A percentile compares a stretch with the other conserved stretches of the same genome.
phyloP scores from a whole-genome alignment of 2,797 vertebrate species.

The Pachyuromys duprasi region DNA sequence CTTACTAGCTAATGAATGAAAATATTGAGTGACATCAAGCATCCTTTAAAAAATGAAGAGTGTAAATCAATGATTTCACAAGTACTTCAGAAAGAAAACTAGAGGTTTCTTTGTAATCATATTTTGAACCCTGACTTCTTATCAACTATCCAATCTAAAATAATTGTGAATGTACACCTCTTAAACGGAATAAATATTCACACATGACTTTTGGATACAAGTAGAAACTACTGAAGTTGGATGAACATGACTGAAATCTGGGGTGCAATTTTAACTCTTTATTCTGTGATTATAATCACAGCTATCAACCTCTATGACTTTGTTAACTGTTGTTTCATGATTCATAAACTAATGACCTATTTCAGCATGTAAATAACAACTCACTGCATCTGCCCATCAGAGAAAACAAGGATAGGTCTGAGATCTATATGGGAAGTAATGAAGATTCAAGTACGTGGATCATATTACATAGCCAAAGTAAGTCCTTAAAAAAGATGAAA shows the following conservation, averaged over 20 bases:
- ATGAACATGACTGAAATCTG: background rate
- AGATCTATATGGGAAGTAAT: background rate
- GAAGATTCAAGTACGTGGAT: background rate
- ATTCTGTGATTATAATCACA: background rate
- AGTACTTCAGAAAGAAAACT: background rate
- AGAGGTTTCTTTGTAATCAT: background rate
- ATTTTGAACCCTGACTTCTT: background rate
- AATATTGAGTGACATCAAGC: background rate
- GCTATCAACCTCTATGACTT: background rate
- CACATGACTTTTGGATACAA: background rate
- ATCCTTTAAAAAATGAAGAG: background rate
- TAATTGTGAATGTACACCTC: background rate
- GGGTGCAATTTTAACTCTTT: background rate
- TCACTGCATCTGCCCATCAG: background rate
- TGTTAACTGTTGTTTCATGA: background rate
- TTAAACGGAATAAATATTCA: background rate
- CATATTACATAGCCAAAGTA: background rate
- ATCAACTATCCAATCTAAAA: background rate
- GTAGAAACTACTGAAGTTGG: background rate
- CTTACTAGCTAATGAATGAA: background rate
- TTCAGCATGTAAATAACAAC: background rate
- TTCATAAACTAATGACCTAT: conserved; percentile 12
- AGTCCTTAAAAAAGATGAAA: background rate
- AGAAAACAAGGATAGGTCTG: background rate
- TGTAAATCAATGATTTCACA: background rate